Evolutionary conservation across 2,888 invertebrate genomes (phyloP).

Genomic region (Dione juno): DNA sequence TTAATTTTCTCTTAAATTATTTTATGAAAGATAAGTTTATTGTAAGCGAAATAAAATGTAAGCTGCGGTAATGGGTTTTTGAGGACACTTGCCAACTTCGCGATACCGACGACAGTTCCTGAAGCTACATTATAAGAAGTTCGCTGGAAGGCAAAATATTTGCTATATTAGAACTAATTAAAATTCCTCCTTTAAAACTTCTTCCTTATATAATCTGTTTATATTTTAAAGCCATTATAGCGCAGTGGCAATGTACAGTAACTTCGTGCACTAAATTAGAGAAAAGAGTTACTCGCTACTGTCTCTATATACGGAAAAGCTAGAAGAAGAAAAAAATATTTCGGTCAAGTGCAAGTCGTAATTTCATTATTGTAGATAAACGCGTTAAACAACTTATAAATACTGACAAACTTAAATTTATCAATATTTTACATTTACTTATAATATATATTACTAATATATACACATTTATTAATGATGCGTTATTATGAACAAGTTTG

Average conservation of each 20-base stretch:
- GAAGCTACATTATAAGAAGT: conserved; percentile 8
- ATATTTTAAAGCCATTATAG: background rate
- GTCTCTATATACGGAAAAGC: no score
- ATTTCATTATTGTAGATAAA: no score
- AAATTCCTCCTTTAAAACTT: conserved; percentile 6
- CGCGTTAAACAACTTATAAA: no score
- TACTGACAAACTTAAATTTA: no score
- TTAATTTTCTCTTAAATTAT: background rate
- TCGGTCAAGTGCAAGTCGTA: no score
- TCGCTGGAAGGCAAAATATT: background rate
- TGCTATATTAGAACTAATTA: conserved; percentile 22
- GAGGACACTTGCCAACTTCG: conserved; percentile 16
- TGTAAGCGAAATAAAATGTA: background rate
- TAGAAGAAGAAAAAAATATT: no score
- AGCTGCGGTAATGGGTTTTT: conserved; percentile 14
- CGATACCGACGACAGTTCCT: background rate
- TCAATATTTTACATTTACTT: no score
- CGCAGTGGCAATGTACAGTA: background rate
- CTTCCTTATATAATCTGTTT: background rate
- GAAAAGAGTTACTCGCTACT: no score
- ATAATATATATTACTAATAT: no score
- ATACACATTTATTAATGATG: no score
- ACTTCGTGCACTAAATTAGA: no score
- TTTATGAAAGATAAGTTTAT: background rate
- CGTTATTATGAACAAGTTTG: no score